Evolutionary conservation across 2,797 vertebrate genomes (phyloP).

Genomic region (Fundulus diaphanus): DNA sequence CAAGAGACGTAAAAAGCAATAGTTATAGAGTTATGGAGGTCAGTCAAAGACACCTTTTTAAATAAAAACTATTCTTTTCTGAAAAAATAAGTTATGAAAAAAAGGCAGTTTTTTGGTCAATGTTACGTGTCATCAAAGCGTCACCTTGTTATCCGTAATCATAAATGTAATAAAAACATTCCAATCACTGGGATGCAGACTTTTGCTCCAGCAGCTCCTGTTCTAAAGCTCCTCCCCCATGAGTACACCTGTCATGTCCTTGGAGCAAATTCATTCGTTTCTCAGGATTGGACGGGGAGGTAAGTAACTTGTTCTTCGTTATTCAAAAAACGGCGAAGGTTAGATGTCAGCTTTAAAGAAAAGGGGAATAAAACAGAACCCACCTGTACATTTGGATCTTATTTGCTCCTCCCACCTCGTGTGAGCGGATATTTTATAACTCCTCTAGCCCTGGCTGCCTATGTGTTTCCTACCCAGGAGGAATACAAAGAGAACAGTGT

Average conservation of each 20-base stretch:
- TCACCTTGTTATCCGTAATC: not conserved
- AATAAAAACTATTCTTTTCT: too few species aligned
- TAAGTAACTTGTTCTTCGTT: not conserved
- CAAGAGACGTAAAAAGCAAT: not conserved
- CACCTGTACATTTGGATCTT: not conserved
- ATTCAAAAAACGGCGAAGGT: not conserved
- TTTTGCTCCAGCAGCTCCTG: not conserved
- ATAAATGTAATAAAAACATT: not conserved
- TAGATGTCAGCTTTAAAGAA: not conserved
- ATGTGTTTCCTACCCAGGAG: constrained; percentile 7
- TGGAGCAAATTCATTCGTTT: not conserved
- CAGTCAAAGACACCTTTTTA: not conserved
- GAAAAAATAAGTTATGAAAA: not conserved
- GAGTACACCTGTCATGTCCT: constrained; percentile 29
- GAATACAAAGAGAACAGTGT: constrained; percentile 1
- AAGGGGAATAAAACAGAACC: not conserved
- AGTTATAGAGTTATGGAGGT: not conserved
- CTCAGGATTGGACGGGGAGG: not conserved
- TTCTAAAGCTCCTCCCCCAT: constrained; percentile 18
- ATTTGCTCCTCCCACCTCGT: constrained; percentile 7
- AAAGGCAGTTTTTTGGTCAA: not conserved
- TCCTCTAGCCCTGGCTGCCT: not conserved
- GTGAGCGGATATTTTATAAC: not conserved
- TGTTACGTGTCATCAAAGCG: not conserved
- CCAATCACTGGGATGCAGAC: not conserved